A percentile compares a stretch with the other conserved stretches of the same genome.
phyloP scores from a whole-genome alignment of 2,888 invertebrate genomes.

The Leptogaster cylindrica region DNA sequence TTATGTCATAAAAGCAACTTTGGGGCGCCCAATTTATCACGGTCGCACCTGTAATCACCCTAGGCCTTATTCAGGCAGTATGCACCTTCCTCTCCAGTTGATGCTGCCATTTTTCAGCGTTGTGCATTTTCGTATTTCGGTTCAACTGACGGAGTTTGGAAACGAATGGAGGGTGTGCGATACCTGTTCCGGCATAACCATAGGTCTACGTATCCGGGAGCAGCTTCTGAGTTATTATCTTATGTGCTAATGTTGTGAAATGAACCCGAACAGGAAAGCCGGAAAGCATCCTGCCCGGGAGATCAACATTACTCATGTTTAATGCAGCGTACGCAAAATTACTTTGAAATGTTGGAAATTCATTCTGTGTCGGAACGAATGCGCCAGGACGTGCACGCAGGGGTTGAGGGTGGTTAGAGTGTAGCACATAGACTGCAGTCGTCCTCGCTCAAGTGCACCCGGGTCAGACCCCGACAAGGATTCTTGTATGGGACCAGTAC shows the following conservation, averaged over 20 bases:
- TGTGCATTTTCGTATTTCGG: slow-evolving; percentile 17
- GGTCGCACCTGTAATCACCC: neutral
- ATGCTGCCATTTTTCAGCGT: neutral
- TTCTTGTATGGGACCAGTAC: neutral
- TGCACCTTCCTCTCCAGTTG: neutral
- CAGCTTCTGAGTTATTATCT: slow-evolving; percentile 24
- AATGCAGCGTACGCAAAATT: slow-evolving; percentile 47
- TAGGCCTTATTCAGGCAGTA: neutral
- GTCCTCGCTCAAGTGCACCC: neutral
- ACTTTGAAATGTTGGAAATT: slow-evolving; percentile 46
- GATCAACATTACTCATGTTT: slow-evolving; percentile 46
- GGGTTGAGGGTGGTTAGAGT: too few relatives aligned
- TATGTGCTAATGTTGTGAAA: slow-evolving; percentile 33
- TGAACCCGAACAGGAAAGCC: slow-evolving; percentile 20
- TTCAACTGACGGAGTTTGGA: neutral
- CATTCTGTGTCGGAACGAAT: slow-evolving; percentile 28
- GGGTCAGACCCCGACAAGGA: neutral
- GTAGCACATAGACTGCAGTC: neutral
- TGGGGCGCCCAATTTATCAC: slow-evolving; percentile 12
- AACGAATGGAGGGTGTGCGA: neutral
- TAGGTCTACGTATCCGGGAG: slow-evolving; percentile 17
- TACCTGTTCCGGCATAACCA: slow-evolving; percentile 10
- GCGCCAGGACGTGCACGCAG: slow-evolving; percentile 7
- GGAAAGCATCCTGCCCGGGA: slow-evolving; percentile 42
- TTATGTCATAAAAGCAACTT: slow-evolving; percentile 17